A percentile compares a stretch with the other conserved stretches of the same genome.
Conservation (phyloP, 2,113 vertebrate genomes). For the Cettia cetti region DNA sequence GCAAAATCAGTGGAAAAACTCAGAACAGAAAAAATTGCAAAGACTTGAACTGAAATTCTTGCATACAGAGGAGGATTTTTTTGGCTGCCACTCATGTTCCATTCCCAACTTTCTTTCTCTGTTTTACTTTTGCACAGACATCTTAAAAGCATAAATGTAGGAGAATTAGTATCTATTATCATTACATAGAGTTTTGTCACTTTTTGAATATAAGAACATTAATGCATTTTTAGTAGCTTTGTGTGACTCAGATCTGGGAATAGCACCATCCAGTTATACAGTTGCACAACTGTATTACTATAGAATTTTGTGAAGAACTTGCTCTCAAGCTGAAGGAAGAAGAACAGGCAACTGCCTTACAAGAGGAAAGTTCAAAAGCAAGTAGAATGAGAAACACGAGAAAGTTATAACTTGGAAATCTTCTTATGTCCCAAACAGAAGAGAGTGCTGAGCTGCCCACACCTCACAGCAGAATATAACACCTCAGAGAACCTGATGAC, state of each 20-base stretch:
- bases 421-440: not conserved
- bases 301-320: not conserved
- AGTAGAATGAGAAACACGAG: not conserved
- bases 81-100: not conserved
- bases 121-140: not conserved
- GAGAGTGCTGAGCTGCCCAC: not conserved
- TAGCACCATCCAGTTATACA: not conserved
- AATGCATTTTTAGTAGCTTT: not conserved
- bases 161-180: not conserved
- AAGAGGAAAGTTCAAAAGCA: not conserved
- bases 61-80: not conserved
- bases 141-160: not conserved
- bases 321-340: not conserved
- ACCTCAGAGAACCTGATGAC: not conserved
- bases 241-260: not conserved
- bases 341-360: not conserved
- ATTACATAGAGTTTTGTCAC: not conserved
- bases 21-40: not conserved
- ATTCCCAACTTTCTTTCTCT: not conserved
- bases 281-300: not conserved
- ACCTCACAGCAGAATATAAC: not conserved
- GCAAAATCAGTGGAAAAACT: not conserved
- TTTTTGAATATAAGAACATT: not conserved
- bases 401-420: not conserved
- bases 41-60: not conserved